Evolutionary conservation across 2,888 invertebrate species (phyloP), one percentile per base, ranked within the genome.

Genomic region (Vanessa cardui): DNA sequence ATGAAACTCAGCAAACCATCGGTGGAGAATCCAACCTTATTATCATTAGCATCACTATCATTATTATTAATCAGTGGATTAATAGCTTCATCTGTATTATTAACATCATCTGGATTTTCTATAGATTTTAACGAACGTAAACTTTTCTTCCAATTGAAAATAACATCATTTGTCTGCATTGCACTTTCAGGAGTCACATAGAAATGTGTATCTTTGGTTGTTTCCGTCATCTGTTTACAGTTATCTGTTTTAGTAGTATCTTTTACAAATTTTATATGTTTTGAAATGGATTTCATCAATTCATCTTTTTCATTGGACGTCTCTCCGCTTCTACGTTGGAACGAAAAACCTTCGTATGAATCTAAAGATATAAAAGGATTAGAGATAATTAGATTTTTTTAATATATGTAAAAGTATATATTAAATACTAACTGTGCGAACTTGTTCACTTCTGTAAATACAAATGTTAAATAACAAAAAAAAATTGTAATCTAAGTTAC

Each of bases 1-100:
- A 89, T 82, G 49, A 88, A 82, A 69, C 78, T 78, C 0, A 81
- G 44, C 18, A 75, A 73, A 26, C 62, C 56, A 21, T 56, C 31
- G 1, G 16, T 56, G 47, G 44, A 33, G 45, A 50, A 62, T 6
- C 1, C 6, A 20, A 12, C 44, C 18, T 45, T 47, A 12, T 1
- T 4, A 33, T 31, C 46, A 15, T 6, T 31, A 21, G 33, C 31
- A 50, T 31, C 50, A 50, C 46, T 50, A 15, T 26, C 26, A 52
- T 6, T 31, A 20, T 18, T 15, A 39, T 33, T 58, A 18, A 46
- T 18, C 16, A 39, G 16, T 18, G 16, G 8, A 39, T 49, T 1
- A 58, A 44, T 44, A 6, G 15, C 12, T 45, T 20, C 44, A 21
- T 18, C 45, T 50, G 9, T 6, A 15, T 12, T 12, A 50, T 50